phyloP scores from a whole-genome alignment of 1,140 invertebrate species.

The Cecropterus lyciades region DNA sequence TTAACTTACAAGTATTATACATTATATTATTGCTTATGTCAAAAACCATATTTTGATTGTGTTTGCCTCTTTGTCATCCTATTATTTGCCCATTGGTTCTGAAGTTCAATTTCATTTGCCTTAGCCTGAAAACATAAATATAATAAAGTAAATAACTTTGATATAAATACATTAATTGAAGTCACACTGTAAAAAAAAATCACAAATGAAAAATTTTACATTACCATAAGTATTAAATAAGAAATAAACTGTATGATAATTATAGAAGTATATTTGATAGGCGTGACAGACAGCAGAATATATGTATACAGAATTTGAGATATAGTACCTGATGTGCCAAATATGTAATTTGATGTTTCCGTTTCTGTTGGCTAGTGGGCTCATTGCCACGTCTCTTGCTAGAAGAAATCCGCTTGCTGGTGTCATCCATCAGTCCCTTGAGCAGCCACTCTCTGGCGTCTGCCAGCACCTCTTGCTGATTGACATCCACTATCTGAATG shows the following conservation, averaged over 20 bases:
- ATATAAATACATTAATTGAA: too few species aligned
- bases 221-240: too few species aligned
- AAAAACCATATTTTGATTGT: constrained; percentile 95
- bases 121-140: constrained; percentile 88
- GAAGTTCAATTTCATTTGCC: constrained; percentile 95
- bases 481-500: constrained; percentile 92
- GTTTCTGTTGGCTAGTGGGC: constrained; percentile 88
- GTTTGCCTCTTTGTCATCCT: constrained; percentile 93
- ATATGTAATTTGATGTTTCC: constrained; percentile 98
- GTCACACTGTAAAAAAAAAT: too few species aligned
- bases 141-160: constrained; percentile 14
- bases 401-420: constrained; percentile 80
- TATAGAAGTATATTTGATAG: too few species aligned
- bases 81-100: constrained; percentile 97
- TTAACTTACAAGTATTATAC: background rate
- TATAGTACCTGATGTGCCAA: constrained; percentile 91
- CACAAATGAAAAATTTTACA: too few species aligned
- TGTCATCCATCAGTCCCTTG: constrained; percentile 92
- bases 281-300: too few species aligned
- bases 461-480: constrained; percentile 92
- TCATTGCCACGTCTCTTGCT: constrained; percentile 85
- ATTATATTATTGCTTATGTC: constrained; percentile 23
- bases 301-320: background rate
- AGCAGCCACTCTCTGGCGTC: constrained; percentile 92
- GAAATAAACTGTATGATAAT: too few species aligned